These are phyloP conservation scores for Pectinophora gossypiella DNA, from an alignment of 1,140 invertebrate genomes.

Conservation along the genomic window DNA sequence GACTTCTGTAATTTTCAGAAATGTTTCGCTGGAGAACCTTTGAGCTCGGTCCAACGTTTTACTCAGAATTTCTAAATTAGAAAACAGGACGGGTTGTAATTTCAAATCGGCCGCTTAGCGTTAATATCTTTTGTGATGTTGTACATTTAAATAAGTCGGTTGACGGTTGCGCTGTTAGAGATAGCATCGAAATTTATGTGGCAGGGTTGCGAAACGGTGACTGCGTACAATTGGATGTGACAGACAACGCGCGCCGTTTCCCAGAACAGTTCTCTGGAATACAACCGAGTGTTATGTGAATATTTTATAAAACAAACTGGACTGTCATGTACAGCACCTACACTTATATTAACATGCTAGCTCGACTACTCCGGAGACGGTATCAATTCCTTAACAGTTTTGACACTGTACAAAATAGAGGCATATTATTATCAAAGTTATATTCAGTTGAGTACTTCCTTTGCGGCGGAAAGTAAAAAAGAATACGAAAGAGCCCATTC, in stretches of 20 bases:
- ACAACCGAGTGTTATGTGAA: background rate
- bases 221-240: constrained; percentile 35
- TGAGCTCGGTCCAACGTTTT: constrained; percentile 10
- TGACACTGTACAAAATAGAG: too few relatives aligned
- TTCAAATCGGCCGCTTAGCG: constrained; percentile 5
- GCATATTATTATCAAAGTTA: too few relatives aligned
- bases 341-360: too few relatives aligned
- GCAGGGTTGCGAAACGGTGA: constrained; percentile 29
- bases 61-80: constrained; percentile 20
- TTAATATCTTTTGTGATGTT: constrained; percentile 6
- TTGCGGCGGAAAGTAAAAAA: too few relatives aligned
- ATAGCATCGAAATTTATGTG: constrained; percentile 39
- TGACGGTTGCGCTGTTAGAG: constrained; percentile 18
- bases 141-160: constrained; percentile 34
- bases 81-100: constrained; percentile 6
- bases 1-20: background rate
- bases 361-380: too few relatives aligned
- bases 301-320: background rate
- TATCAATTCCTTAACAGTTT: too few relatives aligned
- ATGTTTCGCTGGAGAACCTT: background rate
- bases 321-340: background rate
- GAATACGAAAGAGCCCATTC: too few relatives aligned
- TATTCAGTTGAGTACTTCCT: too few relatives aligned
- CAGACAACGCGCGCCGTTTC: constrained; percentile 24
- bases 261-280: constrained; percentile 13